These are phyloP conservation scores for Drosophila novamexicana DNA, from an alignment of 1,140 invertebrate species.

Conservation along the genomic window DNA sequence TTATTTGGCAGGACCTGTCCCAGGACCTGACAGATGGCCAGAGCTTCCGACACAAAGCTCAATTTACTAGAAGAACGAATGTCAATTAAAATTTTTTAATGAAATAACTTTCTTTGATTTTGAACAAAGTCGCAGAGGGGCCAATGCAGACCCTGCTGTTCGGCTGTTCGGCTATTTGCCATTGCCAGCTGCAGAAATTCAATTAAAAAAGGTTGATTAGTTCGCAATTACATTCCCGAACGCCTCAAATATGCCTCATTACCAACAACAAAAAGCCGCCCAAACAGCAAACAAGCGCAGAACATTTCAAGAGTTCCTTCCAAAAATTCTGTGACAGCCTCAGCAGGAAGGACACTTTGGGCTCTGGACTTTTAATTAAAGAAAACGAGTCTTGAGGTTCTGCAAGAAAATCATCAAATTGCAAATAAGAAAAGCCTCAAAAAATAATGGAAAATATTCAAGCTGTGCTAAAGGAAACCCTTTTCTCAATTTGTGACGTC, in stretches of 20 bases:
- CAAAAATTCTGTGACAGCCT: slow-evolving; percentile 42
- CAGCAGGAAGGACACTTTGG: slow-evolving; percentile 33
- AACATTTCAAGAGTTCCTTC: neutral
- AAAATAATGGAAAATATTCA: slow-evolving; percentile 52
- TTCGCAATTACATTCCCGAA: slow-evolving; percentile 64
- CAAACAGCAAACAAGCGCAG: slow-evolving; percentile 32
- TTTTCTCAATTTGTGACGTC: slow-evolving; percentile 15
- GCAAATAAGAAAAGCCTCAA: slow-evolving; percentile 27
- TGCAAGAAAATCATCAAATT: slow-evolving; percentile 33
- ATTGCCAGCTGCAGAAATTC: slow-evolving; percentile 65
- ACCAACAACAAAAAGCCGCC: slow-evolving; percentile 28
- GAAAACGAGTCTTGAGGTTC: neutral
- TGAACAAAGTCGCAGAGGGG: neutral
- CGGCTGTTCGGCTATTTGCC: slow-evolving; percentile 14
- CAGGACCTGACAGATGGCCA: slow-evolving; percentile 67
- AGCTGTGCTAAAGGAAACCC: slow-evolving; percentile 12
- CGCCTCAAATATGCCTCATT: slow-evolving; percentile 66
- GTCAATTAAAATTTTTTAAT: slow-evolving; percentile 84
- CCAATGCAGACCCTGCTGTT: neutral
- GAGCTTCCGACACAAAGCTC: slow-evolving; percentile 63
- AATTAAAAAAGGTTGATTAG: slow-evolving; percentile 82
- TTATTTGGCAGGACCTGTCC: slow-evolving; percentile 49
- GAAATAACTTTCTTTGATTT: slow-evolving; percentile 83
- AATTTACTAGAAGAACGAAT: slow-evolving; percentile 81
- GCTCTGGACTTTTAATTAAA: slow-evolving; percentile 69